These are phyloP conservation scores for Allacma fusca DNA, from an alignment of 2,888 invertebrate genomes.

Conservation along the genomic window DNA sequence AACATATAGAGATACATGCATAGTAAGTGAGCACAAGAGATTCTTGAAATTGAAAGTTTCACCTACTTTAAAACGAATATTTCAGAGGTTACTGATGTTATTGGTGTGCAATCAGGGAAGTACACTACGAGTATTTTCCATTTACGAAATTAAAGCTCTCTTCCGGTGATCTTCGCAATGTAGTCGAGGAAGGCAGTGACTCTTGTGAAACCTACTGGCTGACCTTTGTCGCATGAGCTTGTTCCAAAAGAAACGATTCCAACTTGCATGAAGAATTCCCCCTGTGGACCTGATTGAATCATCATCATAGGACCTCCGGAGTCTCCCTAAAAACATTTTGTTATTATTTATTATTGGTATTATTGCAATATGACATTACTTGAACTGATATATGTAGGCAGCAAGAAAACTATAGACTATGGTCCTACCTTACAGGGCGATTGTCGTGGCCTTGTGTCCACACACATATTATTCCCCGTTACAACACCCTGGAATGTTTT, in stretches of 20 bases:
- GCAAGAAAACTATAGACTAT: no score
- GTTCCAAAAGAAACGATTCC: constrained; percentile 61
- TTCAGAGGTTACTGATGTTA: no score
- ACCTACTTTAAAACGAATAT: no score
- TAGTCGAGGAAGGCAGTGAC: constrained; percentile 59
- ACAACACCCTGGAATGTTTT: constrained; percentile 56
- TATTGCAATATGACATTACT: no score
- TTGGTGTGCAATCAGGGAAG: no score
- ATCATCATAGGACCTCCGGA: constrained; percentile 57
- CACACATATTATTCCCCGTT: constrained; percentile 59
- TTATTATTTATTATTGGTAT: no score
- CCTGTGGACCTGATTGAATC: constrained; percentile 46
- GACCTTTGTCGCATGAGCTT: constrained; percentile 52
- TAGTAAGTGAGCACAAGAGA: no score
- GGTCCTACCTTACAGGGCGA: constrained; percentile 61
- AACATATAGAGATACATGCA: no score
- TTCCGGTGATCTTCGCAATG: constrained; percentile 53
- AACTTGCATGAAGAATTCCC: constrained; percentile 58
- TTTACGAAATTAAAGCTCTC: neutral
- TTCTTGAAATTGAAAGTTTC: no score
- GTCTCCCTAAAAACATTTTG: constrained; percentile 46
- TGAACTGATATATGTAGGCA: no score
- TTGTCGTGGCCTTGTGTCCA: constrained; percentile 52
- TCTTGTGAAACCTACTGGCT: constrained; percentile 60
- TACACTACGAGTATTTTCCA: no score